Conservation (phyloP, 1,140 invertebrate genomes). For the Mamestra configurata region DNA sequence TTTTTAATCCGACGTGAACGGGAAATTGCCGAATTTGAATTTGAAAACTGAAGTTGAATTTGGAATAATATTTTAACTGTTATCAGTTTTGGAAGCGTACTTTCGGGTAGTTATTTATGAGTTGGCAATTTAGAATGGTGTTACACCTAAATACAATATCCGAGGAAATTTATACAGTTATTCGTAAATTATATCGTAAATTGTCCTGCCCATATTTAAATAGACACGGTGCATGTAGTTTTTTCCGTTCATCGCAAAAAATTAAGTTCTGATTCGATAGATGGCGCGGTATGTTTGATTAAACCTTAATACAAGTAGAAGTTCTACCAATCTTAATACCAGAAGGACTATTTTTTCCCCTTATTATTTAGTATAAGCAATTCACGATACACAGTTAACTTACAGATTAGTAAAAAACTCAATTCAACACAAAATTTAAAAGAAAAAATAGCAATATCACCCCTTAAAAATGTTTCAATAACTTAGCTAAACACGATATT, state of each 20-base stretch:
- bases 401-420: not conserved
- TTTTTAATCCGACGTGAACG: constrained; percentile 84
- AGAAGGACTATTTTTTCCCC: too few species aligned
- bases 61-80: constrained; percentile 43
- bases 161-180: too few species aligned
- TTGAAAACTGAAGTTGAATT: constrained; percentile 69
- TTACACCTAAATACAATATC: too few species aligned
- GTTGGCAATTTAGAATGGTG: not conserved
- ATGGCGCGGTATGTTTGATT: constrained; percentile 1
- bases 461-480: not conserved
- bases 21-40: constrained; percentile 69
- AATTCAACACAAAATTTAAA: not conserved
- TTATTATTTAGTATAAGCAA: not conserved
- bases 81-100: constrained; percentile 27
- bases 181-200: too few species aligned
- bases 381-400: not conserved
- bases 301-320: too few species aligned
- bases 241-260: too few species aligned
- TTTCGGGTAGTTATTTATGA: constrained; percentile 31
- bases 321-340: too few species aligned
- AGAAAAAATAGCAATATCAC: not conserved
- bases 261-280: constrained; percentile 22
- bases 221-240: too few species aligned
- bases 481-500: constrained; percentile 13
- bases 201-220: too few species aligned